Evolutionary conservation across 2,888 invertebrate genomes (phyloP), one percentile per base, ranked within the genome.

Genomic region (Heliconius charithonia): DNA sequence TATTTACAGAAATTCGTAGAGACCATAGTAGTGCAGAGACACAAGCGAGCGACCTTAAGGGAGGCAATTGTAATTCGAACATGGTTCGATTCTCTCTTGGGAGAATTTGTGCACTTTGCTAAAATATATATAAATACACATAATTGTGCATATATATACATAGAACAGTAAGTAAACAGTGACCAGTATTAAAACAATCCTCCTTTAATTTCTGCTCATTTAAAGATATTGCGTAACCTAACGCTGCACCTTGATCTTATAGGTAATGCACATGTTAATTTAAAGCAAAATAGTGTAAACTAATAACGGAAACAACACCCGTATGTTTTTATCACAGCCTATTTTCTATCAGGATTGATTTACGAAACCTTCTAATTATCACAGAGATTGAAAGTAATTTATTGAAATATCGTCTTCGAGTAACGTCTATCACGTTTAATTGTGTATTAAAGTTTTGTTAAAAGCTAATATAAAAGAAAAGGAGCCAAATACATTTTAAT

Each of bases 321-420:
- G 85, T 88, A 77, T 87, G 84, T 88, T 82, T 62, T 45, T 67
- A 71, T 70, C 80, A 81, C 83, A 82, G 82, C 84, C 88, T 87
- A 86, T 87, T 89, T 87, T 87, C 85, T 83, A 84, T 78, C 81
- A 51, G 86, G 90, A 92, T 92, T 92, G 92, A 93, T 93, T 92
- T 91, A 92, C 91, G 88, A 83, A 88, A 85, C 85, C 88, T 86
- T 90, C 90, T 92, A 91, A 93, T 93, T 92, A 92, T 91, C 88
- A 86, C 82, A 78, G 85, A 84, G 87, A 89, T 89, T 89, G 88
- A 86, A 87, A 87, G 85, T 86, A 86, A 86, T 90, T 88, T 86
- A 85, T 83, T 87, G 86, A 88, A 89, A 89, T 86, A 88, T 85
- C 84, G 82, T 80, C 79, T 76, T 79, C 69, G 56, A 51, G 32